Percentiles rank a stretch among this genome's conserved stretches.
Evolutionary conservation across 2,113 vertebrate genomes (phyloP).

Genomic region (Chinchilla lanigera): DNA sequence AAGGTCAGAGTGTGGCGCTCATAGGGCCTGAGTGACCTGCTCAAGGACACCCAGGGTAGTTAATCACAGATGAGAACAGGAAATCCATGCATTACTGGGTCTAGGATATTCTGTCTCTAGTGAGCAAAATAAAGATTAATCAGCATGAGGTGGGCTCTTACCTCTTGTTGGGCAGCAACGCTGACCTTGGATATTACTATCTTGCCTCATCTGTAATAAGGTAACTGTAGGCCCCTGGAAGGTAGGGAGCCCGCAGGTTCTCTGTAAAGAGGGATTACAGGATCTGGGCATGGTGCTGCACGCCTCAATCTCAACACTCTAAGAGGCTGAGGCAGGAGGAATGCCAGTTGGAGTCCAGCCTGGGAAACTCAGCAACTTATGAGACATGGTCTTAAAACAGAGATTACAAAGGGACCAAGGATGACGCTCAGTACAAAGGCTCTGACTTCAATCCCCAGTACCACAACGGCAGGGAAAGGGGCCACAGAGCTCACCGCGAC

Average conservation of each 20-base stretch:
- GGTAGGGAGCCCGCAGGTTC: neutral
- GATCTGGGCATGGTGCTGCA: neutral
- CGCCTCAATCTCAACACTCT: neutral
- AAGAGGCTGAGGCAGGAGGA: neutral
- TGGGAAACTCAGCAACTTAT: neutral
- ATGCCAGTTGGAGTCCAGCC: neutral
- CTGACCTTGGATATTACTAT: neutral
- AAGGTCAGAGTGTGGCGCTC: neutral
- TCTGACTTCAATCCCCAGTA: neutral
- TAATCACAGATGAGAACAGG: neutral
- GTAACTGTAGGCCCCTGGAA: neutral
- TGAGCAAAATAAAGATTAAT: neutral
- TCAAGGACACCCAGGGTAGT: neutral
- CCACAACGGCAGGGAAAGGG: neutral
- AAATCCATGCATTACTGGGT: neutral
- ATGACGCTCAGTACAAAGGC: neutral
- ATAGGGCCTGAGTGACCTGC: neutral
- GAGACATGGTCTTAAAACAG: neutral
- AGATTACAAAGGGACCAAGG: neutral
- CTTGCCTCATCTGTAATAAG: neutral
- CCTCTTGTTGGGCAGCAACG: neutral
- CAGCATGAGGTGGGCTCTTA: neutral
- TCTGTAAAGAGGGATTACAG: neutral
- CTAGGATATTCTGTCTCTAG: neutral
- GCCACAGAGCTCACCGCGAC: neutral